Evolutionary conservation across 2,888 invertebrate species (phyloP), one percentile per base, ranked within the genome.

Genomic region (Megalurothrips usitatus): DNA sequence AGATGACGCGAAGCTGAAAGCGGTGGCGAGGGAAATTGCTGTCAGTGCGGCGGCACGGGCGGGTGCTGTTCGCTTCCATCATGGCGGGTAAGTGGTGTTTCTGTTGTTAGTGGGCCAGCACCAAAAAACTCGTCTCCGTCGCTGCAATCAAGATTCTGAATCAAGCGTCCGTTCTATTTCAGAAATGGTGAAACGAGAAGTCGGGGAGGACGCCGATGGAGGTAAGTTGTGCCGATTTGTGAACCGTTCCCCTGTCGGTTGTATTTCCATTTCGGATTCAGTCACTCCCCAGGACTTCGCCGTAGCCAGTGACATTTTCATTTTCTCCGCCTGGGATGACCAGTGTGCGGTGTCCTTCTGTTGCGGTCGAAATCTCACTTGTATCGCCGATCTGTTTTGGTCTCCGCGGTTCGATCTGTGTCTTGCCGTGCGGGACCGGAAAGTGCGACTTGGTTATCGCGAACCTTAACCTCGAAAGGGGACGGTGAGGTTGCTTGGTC

Each of bases 41-140:
- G 34, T 6, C 34, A 43, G 34, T 43, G 6, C 6, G 2, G 34
- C 34, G 6, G 34, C 34, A 43, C 34, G 3, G 6, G 34, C 34
- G 34, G 34, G 34, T 43, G 34, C 6, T 43, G 34, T 43, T 43
- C 34, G 6, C 23, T 68, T 68, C 23, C 68, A 68, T 68, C 68
- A 68, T 68, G 68, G 68, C 68, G 68, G 68, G 68, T 68, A 68
- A 68, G 68, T 68, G 23, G 68, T 23, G 23, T 23, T 11, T 68
- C 68, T 68, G 68, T 23, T 68, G 68, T n/a, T 68, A 68, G 68
- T 68, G 68, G 68, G 68, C 68, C 68, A 68, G 68, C 23, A 23
- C 52, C 52, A 19, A 52, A 68, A 68, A 23, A 11, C 23, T 23
- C 11, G 11, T 8, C 26, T 9, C 3, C 11, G 11, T 23, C 23